Conservation (phyloP, 2,888 invertebrate species). For the Mellilla xanthometata region DNA sequence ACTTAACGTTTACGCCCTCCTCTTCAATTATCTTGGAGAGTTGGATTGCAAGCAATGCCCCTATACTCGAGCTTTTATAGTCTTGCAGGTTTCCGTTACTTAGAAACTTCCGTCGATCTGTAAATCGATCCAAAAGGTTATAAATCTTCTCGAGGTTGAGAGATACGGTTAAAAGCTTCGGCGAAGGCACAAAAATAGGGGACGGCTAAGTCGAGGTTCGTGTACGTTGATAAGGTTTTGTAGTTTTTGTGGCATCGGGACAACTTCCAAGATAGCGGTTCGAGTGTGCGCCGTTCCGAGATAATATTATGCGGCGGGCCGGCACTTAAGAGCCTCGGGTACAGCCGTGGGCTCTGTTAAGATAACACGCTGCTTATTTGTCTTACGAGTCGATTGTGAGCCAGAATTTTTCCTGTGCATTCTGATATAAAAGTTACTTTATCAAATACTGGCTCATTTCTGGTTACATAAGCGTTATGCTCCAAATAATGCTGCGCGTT, state of each 20-base stretch:
- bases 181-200: constrained; percentile 68
- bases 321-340: constrained; percentile 63
- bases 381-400: constrained; percentile 52
- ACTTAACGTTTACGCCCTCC: constrained; percentile 37
- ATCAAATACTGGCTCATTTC: constrained; percentile 49
- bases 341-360: constrained; percentile 63
- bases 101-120: constrained; percentile 72
- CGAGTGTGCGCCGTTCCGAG: constrained; percentile 47
- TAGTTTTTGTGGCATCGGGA: constrained; percentile 73
- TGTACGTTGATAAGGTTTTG: constrained; percentile 75
- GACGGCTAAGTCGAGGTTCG: constrained; percentile 74
- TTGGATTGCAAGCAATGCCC: constrained; percentile 48
- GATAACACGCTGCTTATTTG: constrained; percentile 66
- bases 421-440: constrained; percentile 40
- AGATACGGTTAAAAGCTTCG: constrained; percentile 77
- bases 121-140: constrained; percentile 66
- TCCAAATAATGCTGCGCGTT: constrained; percentile 57
- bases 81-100: constrained; percentile 68
- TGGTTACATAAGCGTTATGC: constrained; percentile 60
- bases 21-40: constrained; percentile 54
- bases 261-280: constrained; percentile 67
- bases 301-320: constrained; percentile 67
- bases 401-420: constrained; percentile 44
- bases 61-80: constrained; percentile 44
- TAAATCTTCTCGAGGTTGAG: constrained; percentile 66